Evolutionary conservation across 2,888 invertebrate species (phyloP), one percentile per base, ranked within the genome.

Genomic region (Meiosimyza decipiens): DNA sequence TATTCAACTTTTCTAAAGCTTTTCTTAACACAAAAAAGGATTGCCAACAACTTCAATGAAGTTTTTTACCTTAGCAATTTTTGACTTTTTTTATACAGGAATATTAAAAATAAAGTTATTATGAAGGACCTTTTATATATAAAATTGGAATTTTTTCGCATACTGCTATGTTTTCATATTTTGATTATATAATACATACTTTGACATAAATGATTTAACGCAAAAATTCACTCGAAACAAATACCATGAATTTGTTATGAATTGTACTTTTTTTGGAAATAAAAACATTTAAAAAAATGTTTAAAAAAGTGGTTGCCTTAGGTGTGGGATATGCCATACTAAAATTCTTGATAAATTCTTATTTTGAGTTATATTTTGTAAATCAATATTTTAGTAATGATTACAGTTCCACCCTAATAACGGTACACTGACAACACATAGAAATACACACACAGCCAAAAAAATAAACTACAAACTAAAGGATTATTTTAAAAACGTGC

Each of bases 401-500:
- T n/a, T 15, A 40, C 11, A 60, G 15, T 11, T 33, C 60, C n/a
- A n/a, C 16, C 28, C n/a, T 28, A 60, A 18, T 18, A 60, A 60
- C 16, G 12, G 16, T 60, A 15, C 40, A 22, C 57, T 11, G 33
- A 18, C 50, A 50, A 71, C 18, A 75, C 73, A 75, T 69, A 73
- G 64, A 73, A 67, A 71, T 72, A 75, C 72, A 75, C 72, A 74
- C 50, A 68, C 73, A 77, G 72, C 68, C 65, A 71, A 71, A 22
- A 22, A 69, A 73, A 75, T 63, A 63, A 75, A 75, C 73, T 74
- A 75, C 74, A 71, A 76, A 73, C 76, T 74, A 70, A 74, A 75
- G 77, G 75, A 76, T 77, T 76, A 77, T 77, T 75, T 75, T 73
- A 59, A 71, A 75, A 77, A 77, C 77, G 77, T 77, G 77, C 76